Conservation (phyloP, 2,888 invertebrate species). For the Sinohyriopsis cumingii region DNA sequence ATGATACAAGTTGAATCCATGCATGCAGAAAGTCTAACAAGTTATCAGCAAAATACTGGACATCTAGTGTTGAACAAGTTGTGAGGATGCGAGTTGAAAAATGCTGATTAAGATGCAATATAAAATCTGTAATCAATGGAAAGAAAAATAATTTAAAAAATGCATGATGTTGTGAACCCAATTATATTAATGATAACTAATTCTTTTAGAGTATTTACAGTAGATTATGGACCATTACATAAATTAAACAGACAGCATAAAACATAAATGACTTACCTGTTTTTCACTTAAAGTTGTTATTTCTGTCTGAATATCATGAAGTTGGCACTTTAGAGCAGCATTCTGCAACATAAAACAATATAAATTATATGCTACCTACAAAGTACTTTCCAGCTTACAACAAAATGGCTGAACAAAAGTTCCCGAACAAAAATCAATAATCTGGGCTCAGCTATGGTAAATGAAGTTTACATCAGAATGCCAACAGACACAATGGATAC, state of each 20-base stretch:
- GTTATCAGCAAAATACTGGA: too few species aligned
- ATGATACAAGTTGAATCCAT: too few species aligned
- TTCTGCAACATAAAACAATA: conserved; percentile 52
- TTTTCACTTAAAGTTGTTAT: conserved; percentile 64
- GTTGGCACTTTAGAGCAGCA: conserved; percentile 50
- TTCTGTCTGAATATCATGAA: conserved; percentile 62
- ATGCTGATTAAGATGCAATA: too few species aligned
- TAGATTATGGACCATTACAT: background rate
- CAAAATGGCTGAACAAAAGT: conserved; percentile 48
- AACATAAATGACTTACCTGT: conserved; percentile 51
- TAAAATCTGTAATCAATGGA: too few species aligned
- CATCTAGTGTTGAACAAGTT: too few species aligned
- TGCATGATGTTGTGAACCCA: background rate
- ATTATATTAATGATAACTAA: background rate
- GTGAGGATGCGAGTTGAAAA: too few species aligned
- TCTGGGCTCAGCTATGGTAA: conserved; percentile 16
- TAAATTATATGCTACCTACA: conserved; percentile 3
- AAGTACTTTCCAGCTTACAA: conserved; percentile 3
- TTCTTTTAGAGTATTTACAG: background rate
- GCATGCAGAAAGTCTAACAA: too few species aligned
- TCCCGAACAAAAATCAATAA: conserved; percentile 61
- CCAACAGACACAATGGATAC: background rate
- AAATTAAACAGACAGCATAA: background rate
- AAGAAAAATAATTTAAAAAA: too few species aligned
- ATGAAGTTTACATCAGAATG: background rate